Evolutionary conservation across 1,140 invertebrate genomes (phyloP), one percentile per base, ranked within the genome.

Genomic region (Chironomus tepperi): DNA sequence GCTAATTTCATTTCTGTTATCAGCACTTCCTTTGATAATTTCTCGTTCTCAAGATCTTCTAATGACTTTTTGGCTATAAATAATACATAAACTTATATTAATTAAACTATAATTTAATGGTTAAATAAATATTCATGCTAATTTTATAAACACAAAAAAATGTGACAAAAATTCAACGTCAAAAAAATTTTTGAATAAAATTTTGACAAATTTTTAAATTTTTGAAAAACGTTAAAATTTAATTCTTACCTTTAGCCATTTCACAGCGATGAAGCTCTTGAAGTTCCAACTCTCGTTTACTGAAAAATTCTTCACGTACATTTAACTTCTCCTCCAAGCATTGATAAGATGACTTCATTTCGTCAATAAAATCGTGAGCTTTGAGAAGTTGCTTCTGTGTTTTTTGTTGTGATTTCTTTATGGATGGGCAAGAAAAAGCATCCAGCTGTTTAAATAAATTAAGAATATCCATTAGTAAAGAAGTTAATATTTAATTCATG

Each of bases 321-420:
- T 79, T 77, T 43, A 88, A 76, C 72, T 84, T 81, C 75, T 88
- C 84, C 75, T 88, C 84, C 47, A 88, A 79, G 72, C 84, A 80
- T 47, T 83, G 79, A 77, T 84, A 86, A 16, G 81, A 83, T 43
- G 81, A 79, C 75, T 84, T 81, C 9, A 85, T 81, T 78, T 88
- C 83, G 73, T 88, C 86, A 34, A 87, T 78, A 76, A 86, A 81
- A 24, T 81, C 75, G 47, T 84, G 83, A 6, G 84, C 83, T 74
- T 84, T 79, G 9, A 84, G 75, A 79, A 86, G 83, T 18, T 84
- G 83, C n/a, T 79, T 79, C 76, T 82, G 83, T 74, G 84, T 81
- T 74, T 82, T 86, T 34, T 85, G 80, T 75, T 84, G 83, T 77
- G 88, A 83, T 75, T 83, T 81, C 80, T 85, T 87, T 70, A 87